These are phyloP conservation scores for Siniperca obscura DNA, from an alignment of 2,797 vertebrate genomes.

Conservation along the genomic window DNA sequence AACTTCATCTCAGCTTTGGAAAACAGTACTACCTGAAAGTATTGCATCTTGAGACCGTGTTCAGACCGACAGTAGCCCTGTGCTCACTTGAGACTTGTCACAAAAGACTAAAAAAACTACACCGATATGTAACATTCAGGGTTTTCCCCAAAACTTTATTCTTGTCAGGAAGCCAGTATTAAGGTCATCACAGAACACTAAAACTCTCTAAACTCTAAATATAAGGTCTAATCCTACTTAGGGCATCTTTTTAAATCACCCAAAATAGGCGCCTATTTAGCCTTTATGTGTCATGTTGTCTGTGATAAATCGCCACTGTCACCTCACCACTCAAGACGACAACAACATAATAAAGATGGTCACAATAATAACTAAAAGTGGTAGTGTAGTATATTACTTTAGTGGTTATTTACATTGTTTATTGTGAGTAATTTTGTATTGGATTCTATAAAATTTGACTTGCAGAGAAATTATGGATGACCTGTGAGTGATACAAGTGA, in stretches of 20 bases:
- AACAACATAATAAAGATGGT: not conserved
- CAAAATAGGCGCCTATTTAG: not conserved
- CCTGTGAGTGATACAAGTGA: slow-evolving; percentile 16
- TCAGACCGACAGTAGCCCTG: not conserved
- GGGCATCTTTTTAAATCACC: no score
- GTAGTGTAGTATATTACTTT: no score
- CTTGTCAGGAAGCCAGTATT: no score
- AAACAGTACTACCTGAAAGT: not conserved
- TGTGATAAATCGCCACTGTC: not conserved
- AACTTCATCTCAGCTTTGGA: not conserved
- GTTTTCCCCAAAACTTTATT: not conserved
- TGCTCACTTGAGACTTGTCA: not conserved
- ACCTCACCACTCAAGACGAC: no score
- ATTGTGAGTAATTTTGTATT: not conserved
- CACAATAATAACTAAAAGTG: not conserved
- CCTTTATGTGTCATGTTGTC: not conserved
- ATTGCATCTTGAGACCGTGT: not conserved
- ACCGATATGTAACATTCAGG: no score
- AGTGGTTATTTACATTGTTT: not conserved
- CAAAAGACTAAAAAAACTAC: not conserved
- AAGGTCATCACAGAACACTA: not conserved
- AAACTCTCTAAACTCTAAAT: no score
- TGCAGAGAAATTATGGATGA: not conserved
- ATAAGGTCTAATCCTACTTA: not conserved
- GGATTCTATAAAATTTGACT: not conserved